Evolutionary conservation across 2,888 invertebrate genomes (phyloP), one percentile per base, ranked within the genome.

Genomic region (Cheilosia vernalis): DNA sequence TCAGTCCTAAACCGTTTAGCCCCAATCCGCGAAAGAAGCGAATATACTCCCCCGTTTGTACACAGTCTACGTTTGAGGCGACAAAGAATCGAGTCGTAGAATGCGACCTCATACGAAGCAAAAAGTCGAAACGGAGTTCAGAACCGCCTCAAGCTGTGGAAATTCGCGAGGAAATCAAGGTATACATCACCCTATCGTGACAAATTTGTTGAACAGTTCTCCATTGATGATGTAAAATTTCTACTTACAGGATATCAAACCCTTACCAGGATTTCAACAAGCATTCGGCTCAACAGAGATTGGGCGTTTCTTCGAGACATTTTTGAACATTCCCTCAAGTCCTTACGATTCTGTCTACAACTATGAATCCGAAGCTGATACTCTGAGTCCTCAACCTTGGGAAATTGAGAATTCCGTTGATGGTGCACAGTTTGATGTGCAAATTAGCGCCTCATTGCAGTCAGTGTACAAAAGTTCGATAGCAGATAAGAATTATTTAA

Each of bases 261-360:
- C 96, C 6, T 91, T 96, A 79, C 96, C 96, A 6, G 96, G 96
- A 56, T 97, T 97, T 90, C 96, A 96, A 90, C 96, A 96, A 92
- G 96, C 97, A 1, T 97, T 97, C 90, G 97, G 97, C 30, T 96
- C 96, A 33, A 97, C 97, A 27, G 97, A 96, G 92, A 95, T 97
- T 87, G 97, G 97, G n/a, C 94, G 96, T 87, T 97, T 96, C 88
- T 95, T 95, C 6, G 95, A 95, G 89, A 95, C 94, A 66, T 95
- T 95, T 87, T 85, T 90, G 44, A 89, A 90, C 74, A 89, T 89
- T 15, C 88, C 90, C 0, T 90, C 91, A 70, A 90, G 90, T 73
- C 87, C 90, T 0, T 88, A 89, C 4, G 89, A 90, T 53, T 88
- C 88, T 1, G 56, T 69, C 56, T 74, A 74, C 24, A 79, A 37